These are phyloP conservation scores for Stegophylla sp. DNA, from an alignment of 2,888 invertebrate species.

Conservation along the genomic window DNA sequence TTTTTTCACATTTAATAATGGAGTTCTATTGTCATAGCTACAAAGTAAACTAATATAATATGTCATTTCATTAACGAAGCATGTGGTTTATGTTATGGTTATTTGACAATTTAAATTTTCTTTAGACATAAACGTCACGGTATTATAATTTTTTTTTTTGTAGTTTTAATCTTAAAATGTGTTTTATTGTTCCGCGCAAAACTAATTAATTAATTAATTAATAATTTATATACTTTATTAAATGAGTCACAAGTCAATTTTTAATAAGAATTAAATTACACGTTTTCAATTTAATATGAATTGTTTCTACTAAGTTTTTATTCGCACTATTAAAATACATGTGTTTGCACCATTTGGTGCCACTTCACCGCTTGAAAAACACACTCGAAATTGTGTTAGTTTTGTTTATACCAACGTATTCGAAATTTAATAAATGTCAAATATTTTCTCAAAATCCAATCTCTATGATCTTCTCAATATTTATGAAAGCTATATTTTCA, in stretches of 20 bases:
- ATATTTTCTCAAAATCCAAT: neutral
- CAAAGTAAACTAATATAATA: neutral
- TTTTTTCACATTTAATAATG: neutral
- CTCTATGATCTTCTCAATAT: neutral
- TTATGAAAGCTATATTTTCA: neutral
- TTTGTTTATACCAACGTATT: constrained; percentile 1
- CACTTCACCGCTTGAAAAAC: constrained; percentile 18
- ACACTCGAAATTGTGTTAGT: constrained; percentile 1
- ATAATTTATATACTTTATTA: neutral
- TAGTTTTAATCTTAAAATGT: no score
- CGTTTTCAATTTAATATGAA: neutral
- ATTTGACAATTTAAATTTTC: no score
- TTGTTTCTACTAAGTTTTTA: neutral
- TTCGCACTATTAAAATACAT: neutral
- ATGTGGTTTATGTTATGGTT: neutral
- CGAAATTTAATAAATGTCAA: constrained; percentile 30
- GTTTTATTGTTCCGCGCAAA: no score
- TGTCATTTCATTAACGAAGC: constrained; percentile 1
- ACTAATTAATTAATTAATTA: no score
- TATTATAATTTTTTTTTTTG: no score
- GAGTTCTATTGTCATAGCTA: constrained; percentile 3
- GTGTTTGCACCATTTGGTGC: neutral
- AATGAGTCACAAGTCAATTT: neutral
- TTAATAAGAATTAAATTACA: neutral
- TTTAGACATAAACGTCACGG: no score